phyloP scores from a whole-genome alignment of 2,797 vertebrate species.

The Tympanoctomys barrerae region DNA sequence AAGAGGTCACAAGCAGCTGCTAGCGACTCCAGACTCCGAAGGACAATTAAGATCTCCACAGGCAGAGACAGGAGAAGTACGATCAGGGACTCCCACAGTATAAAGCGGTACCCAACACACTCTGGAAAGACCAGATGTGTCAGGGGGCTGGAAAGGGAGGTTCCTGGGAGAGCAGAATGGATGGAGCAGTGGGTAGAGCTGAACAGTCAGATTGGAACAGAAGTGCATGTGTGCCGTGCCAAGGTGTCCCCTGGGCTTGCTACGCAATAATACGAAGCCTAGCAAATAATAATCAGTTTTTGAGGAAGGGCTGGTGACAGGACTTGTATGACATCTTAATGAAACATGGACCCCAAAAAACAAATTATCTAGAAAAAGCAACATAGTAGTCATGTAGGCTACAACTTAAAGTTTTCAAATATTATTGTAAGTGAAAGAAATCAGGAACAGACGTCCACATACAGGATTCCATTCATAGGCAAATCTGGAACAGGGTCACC shows the following conservation, averaged over 20 bases:
- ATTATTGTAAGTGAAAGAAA: not conserved
- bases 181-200: not conserved
- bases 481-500: not conserved
- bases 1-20: not conserved
- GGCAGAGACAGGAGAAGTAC: not conserved
- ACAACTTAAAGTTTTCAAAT: not conserved
- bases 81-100: not conserved
- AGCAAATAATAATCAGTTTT: not conserved
- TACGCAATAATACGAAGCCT: not conserved
- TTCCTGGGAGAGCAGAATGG: not conserved
- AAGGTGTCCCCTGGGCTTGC: not conserved
- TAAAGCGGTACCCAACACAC: not conserved
- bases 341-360: not conserved
- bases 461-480: not conserved
- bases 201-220: not conserved
- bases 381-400: accelerated
- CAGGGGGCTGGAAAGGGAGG: not conserved
- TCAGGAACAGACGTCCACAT: not conserved
- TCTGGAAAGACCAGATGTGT: not conserved
- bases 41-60: not conserved
- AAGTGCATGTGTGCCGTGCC: not conserved
- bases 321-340: not conserved
- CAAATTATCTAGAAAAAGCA: not conserved
- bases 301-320: not conserved
- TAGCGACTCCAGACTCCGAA: not conserved